phyloP scores from a whole-genome alignment of 2,888 invertebrate genomes.

The Machimus rusticus region DNA sequence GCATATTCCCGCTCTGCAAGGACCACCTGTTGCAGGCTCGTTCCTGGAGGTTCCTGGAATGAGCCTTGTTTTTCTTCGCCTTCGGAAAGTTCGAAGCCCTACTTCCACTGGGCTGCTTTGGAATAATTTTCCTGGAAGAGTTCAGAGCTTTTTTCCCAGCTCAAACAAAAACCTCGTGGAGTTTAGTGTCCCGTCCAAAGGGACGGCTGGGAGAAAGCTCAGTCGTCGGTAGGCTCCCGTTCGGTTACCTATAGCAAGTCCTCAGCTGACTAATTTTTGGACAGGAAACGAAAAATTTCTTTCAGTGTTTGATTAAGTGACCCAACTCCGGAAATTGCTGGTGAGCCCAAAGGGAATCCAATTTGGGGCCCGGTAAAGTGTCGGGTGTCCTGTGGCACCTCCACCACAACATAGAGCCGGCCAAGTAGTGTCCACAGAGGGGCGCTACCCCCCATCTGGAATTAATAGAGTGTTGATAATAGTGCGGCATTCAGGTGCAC shows the following conservation, averaged over 20 bases:
- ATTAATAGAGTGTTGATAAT: constrained; percentile 31
- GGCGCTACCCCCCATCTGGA: not conserved
- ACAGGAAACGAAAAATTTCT: not conserved
- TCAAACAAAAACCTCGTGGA: constrained; percentile 16
- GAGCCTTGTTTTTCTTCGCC: not conserved
- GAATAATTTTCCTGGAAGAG: not conserved
- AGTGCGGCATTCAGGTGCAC: constrained; percentile 5
- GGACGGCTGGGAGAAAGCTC: not conserved
- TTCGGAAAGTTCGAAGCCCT: not conserved
- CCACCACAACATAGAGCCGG: not conserved
- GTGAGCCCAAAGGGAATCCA: constrained; percentile 1
- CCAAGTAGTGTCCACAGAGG: not conserved
- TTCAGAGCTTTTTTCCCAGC: not conserved
- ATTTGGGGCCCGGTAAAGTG: not conserved
- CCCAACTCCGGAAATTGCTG: not conserved
- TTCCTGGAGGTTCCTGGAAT: not conserved
- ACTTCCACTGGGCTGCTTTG: not conserved
- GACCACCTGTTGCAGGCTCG: constrained; percentile 12
- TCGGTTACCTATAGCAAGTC: not conserved
- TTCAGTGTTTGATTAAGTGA: constrained; percentile 2
- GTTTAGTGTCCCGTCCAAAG: not conserved
- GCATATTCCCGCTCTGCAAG: not conserved
- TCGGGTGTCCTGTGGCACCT: constrained; percentile 9
- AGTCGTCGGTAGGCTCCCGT: constrained; percentile 12
- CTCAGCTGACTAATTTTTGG: not conserved